Conservation (phyloP, 1,140 invertebrate genomes). For the Pristionchus pacificus region DNA sequence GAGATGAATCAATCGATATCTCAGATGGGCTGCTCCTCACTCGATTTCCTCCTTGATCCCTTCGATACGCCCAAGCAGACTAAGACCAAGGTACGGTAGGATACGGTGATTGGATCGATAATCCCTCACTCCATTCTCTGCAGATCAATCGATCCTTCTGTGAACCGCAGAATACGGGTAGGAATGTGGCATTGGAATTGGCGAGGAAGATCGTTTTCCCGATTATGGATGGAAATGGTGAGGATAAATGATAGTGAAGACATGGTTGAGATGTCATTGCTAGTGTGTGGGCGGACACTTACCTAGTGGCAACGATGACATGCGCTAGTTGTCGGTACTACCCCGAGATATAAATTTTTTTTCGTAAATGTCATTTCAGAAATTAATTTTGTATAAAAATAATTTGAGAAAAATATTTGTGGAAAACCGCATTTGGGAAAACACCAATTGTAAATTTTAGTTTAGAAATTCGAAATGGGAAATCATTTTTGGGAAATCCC, state of each 20-base stretch:
- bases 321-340: too few species aligned
- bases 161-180: conserved; percentile 87
- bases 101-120: too few species aligned
- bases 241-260: conserved; percentile 16
- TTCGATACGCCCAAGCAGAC: conserved; percentile 79
- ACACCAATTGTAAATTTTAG: too few species aligned
- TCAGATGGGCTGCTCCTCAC: conserved; percentile 83
- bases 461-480: conserved; percentile 44
- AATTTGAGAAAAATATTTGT: too few species aligned
- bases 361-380: too few species aligned
- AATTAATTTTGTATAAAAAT: too few species aligned
- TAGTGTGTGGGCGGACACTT: conserved; percentile 13
- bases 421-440: too few species aligned
- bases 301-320: too few species aligned
- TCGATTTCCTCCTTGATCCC: conserved; percentile 95
- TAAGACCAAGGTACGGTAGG: conserved; percentile 66
- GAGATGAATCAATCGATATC: not conserved
- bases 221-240: conserved; percentile 33
- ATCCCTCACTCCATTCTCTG: too few species aligned
- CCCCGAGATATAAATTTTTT: too few species aligned
- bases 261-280: conserved; percentile 5
- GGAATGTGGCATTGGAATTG: conserved; percentile 69
- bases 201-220: conserved; percentile 42
- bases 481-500: too few species aligned
- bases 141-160: conserved; percentile 78